Percentiles rank a stretch among this genome's conserved stretches.
These are phyloP conservation scores for Phodopus roborovskii DNA, from an alignment of 2,113 vertebrate species.

Conservation along the genomic window DNA sequence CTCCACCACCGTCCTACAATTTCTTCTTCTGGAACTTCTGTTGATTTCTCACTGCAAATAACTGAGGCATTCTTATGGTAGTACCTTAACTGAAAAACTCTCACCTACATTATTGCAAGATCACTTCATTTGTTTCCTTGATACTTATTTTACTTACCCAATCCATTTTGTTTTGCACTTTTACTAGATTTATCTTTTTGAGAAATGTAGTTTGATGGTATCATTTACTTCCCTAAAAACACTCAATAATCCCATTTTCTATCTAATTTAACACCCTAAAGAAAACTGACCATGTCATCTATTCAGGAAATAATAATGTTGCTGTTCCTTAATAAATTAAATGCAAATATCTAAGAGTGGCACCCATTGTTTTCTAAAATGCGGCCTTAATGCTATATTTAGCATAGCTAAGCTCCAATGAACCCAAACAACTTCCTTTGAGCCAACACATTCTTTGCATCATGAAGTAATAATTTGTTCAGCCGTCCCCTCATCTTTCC, in stretches of 20 bases:
- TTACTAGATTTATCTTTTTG: constrained; percentile 41
- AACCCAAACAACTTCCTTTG: constrained; percentile 16
- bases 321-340: constrained; percentile 34
- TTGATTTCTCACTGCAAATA: neutral
- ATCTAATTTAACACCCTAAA: constrained; percentile 49
- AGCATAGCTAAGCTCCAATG: neutral
- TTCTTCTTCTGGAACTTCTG: constrained; percentile 24
- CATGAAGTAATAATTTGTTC: constrained; percentile 38
- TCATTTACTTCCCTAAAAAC: constrained; percentile 40
- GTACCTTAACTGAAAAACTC: neutral
- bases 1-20: neutral
- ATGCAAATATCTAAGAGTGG: constrained; percentile 11
- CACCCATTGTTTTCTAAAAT: neutral
- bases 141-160: neutral
- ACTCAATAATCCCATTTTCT: neutral
- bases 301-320: constrained; percentile 53
- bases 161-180: neutral
- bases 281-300: constrained; percentile 54
- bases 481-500: neutral
- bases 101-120: neutral
- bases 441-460: neutral
- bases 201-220: constrained; percentile 5
- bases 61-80: neutral
- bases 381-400: neutral
- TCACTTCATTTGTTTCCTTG: neutral